Evolutionary conservation across 2,888 invertebrate species (phyloP), one percentile per base, ranked within the genome.

Genomic region (Cyclophora albipunctata): DNA sequence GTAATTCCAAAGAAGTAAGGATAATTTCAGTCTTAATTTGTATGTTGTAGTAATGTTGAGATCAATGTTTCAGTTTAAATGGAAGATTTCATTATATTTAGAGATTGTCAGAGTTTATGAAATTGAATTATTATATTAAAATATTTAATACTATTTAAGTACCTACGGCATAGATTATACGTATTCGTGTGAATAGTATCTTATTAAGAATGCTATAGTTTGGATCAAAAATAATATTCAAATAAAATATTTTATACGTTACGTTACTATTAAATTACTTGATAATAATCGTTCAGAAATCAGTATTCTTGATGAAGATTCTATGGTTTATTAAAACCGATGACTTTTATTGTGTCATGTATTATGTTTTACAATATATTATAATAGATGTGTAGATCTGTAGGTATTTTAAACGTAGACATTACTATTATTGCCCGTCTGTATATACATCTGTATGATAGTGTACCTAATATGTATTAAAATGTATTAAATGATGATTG

Each of bases 1-100:
- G 84, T 84, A 78, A 84, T 86, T 88, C 88, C 87, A 87, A 88
- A 88, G 87, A 88, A 73, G 83, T 87, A 86, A 81, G 75, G 76
- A 80, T 87, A 87, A 81, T 85, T 78, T 81, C 81, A 78, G 78
- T 74, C 74, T 75, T 76, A 74, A 78, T 43, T 73, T 70, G 68
- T 79, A 77, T 75, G 20, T 72, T 50, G 53, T 57, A 57, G 53
- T 55, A 53, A 54, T 54, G 46, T 51, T 51, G 57, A 67, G 72
- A 67, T 73, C 67, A 57, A 66, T 60, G 57, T 68, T 66, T 64
- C 62, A 58, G 59, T 66, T 50, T 48, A 51, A 48, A 52, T 58
- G 50, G 53, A 50, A 34, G 42, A 52, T 50, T 49, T 37, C 37
- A 5, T 37, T 37, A 37, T 37, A 37, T 37, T 44, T 43, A 52